Percentiles rank a stretch among this genome's conserved stretches.
Conservation (phyloP, 2,888 invertebrate species). For the Dryadula phaetusa region DNA sequence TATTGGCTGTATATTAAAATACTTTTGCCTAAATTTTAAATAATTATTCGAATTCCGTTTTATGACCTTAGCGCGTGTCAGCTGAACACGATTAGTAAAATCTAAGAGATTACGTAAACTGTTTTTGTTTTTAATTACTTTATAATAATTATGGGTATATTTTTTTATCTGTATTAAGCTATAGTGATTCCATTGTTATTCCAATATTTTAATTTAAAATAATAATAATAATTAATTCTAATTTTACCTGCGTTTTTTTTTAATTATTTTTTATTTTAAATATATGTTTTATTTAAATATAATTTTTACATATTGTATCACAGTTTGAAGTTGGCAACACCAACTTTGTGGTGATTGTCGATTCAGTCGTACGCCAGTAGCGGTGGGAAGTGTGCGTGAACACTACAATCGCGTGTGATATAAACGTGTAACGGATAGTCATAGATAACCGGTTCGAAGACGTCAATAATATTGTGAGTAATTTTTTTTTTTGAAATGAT, state of each 20-base stretch:
- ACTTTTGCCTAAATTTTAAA: not conserved
- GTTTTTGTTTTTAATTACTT: not conserved
- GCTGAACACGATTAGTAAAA: not conserved
- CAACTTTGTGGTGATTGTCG: conserved; percentile 10
- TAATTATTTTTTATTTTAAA: too few species aligned
- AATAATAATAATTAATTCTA: too few species aligned
- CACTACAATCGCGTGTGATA: conserved; percentile 21
- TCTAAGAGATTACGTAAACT: not conserved
- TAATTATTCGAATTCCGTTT: not conserved
- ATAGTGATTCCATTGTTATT: too few species aligned
- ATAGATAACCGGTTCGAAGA: conserved; percentile 12
- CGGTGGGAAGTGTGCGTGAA: conserved; percentile 22
- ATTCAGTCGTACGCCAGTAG: conserved; percentile 29
- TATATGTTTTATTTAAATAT: too few species aligned
- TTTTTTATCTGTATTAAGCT: not conserved
- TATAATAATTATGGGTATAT: too few species aligned
- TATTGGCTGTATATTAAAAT: not conserved
- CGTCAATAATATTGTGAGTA: conserved; percentile 31
- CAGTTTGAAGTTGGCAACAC: conserved; percentile 1
- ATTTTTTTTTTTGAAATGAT: too few species aligned
- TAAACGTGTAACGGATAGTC: conserved; percentile 30
- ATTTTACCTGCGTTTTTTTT: too few species aligned
- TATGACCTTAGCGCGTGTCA: not conserved
- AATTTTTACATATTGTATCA: conserved; percentile 11
- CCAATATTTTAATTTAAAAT: not conserved